phyloP scores from a whole-genome alignment of 1,140 invertebrate genomes.

The Argopecten irradians region DNA sequence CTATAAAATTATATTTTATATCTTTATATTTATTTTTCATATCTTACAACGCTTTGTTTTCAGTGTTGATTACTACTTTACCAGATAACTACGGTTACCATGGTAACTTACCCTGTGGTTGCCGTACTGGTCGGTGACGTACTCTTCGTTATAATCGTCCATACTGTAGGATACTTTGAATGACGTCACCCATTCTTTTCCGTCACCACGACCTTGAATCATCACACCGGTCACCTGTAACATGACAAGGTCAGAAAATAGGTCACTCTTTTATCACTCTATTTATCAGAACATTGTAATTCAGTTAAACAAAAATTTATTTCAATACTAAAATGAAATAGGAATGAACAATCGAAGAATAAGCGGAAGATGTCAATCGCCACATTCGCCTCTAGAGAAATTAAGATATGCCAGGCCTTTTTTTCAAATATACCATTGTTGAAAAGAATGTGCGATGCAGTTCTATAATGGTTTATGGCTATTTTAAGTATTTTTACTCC shows the following conservation, averaged over 20 bases:
- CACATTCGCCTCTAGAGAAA: too few relatives aligned
- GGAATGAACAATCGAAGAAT: too few relatives aligned
- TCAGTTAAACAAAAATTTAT: too few relatives aligned
- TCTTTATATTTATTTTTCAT: neutral
- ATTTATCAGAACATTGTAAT: too few relatives aligned
- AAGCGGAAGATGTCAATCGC: too few relatives aligned
- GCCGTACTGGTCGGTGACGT: constrained; percentile 78
- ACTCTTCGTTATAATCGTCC: constrained; percentile 79
- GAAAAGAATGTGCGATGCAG: too few relatives aligned
- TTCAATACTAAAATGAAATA: too few relatives aligned
- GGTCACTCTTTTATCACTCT: too few relatives aligned
- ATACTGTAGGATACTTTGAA: constrained; percentile 79
- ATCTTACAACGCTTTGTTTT: neutral
- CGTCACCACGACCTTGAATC: constrained; percentile 79
- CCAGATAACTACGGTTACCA: neutral
- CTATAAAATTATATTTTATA: neutral
- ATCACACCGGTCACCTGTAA: constrained; percentile 79
- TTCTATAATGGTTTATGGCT: too few relatives aligned
- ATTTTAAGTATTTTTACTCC: too few relatives aligned
- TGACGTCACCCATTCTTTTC: constrained; percentile 79
- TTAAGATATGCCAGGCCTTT: too few relatives aligned
- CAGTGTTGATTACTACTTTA: neutral
- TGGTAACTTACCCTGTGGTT: constrained; percentile 77
- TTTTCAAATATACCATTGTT: too few relatives aligned
- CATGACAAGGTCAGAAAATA: neutral